Conservation (phyloP, 2,888 invertebrate species). For the Mythimna loreyi region DNA sequence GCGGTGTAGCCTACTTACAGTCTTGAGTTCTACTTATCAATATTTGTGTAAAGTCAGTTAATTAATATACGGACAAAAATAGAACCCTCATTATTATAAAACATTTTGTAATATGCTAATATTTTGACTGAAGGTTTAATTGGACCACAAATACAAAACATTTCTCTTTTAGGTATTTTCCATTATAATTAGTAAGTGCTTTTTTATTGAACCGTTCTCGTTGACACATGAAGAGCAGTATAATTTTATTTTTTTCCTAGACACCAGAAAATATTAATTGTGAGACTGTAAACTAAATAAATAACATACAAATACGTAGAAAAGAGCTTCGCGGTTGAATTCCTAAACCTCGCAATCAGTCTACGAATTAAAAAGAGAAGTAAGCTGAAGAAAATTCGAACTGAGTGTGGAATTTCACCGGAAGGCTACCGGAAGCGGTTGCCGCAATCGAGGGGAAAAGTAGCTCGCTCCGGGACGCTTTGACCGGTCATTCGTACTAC, state of each 20-base stretch:
- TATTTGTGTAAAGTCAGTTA: slow-evolving; percentile 20
- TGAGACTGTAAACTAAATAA: slow-evolving; percentile 23
- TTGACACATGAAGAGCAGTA: neutral
- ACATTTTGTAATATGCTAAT: slow-evolving; percentile 18
- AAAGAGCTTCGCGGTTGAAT: slow-evolving; percentile 53
- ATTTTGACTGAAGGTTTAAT: slow-evolving; percentile 18
- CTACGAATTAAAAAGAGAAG: slow-evolving; percentile 70
- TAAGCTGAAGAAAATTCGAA: slow-evolving; percentile 72
- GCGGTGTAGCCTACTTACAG: slow-evolving; percentile 15
- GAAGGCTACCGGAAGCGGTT: slow-evolving; percentile 78
- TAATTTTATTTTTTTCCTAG: neutral
- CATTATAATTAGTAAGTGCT: neutral
- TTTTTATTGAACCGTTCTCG: neutral
- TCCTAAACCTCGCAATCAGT: slow-evolving; percentile 65
- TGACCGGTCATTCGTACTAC: slow-evolving; percentile 79
- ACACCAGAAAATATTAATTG: neutral
- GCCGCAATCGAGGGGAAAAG: slow-evolving; percentile 84
- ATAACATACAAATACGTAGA: slow-evolving; percentile 39
- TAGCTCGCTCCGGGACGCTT: slow-evolving; percentile 78
- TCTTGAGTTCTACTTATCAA: slow-evolving; percentile 13
- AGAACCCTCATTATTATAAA: slow-evolving; percentile 13
- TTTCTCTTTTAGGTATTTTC: slow-evolving; percentile 5
- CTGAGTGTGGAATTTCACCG: slow-evolving; percentile 75
- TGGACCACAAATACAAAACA: neutral
- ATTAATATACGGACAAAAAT: slow-evolving; percentile 18